Conservation (phyloP, 2,888 invertebrate genomes). For the Sturmia bella region DNA sequence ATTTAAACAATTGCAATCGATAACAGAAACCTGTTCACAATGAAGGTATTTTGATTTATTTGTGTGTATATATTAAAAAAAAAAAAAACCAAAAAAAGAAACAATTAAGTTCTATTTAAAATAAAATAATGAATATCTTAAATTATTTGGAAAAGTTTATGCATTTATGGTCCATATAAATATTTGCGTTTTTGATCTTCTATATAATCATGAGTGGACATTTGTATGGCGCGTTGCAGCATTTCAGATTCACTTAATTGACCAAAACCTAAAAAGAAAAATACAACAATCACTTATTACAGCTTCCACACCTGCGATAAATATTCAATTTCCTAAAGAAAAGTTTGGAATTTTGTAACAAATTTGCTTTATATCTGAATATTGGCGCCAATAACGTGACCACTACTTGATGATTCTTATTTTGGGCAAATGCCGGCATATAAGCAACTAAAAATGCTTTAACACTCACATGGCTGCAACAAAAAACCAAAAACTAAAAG, state of each 20-base stretch:
- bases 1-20: conserved; percentile 3
- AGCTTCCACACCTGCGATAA: too few relatives aligned
- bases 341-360: too few relatives aligned
- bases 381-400: too few relatives aligned
- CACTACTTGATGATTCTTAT: too few relatives aligned
- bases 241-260: conserved; percentile 81
- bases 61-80: too few relatives aligned
- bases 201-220: conserved; percentile 81
- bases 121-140: conserved; percentile 49
- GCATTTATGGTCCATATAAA: conserved; percentile 76
- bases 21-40: conserved; percentile 21
- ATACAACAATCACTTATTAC: neutral
- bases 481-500: too few relatives aligned
- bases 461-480: too few relatives aligned
- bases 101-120: conserved; percentile 7
- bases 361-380: too few relatives aligned
- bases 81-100: too few relatives aligned
- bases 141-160: conserved; percentile 44
- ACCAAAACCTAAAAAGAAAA: conserved; percentile 71
- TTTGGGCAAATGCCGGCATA: too few relatives aligned
- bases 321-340: too few relatives aligned
- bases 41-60: conserved; percentile 3
- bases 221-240: conserved; percentile 81
- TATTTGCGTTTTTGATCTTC: conserved; percentile 81
- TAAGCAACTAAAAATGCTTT: too few relatives aligned